phyloP scores from a whole-genome alignment of 1,140 invertebrate species.

The Anagrus nilaparvatae region DNA sequence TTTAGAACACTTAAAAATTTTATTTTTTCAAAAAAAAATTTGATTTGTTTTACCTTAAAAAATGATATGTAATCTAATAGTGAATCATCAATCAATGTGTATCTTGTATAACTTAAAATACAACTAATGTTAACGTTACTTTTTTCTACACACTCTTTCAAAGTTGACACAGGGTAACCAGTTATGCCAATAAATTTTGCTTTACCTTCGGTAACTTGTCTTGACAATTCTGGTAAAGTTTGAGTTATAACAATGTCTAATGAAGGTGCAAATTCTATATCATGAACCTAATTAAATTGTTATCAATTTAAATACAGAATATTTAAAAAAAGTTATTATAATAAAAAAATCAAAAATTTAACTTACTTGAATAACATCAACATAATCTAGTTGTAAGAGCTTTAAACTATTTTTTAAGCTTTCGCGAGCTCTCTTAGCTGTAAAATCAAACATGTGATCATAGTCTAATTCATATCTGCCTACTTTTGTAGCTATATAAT shows the following conservation, averaged over 20 bases:
- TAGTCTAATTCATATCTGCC: slow-evolving; percentile 69
- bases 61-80: slow-evolving; percentile 62
- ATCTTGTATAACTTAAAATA: slow-evolving; percentile 69
- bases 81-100: slow-evolving; percentile 68
- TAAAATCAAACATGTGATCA: slow-evolving; percentile 80
- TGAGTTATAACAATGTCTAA: slow-evolving; percentile 71
- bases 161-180: slow-evolving; percentile 69
- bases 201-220: slow-evolving; percentile 64
- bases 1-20: neutral
- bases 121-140: slow-evolving; percentile 58
- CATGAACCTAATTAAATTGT: slow-evolving; percentile 64
- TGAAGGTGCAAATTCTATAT: slow-evolving; percentile 78
- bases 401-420: slow-evolving; percentile 72
- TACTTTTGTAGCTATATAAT: slow-evolving; percentile 89
- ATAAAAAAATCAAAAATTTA: neutral
- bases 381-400: slow-evolving; percentile 65
- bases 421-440: slow-evolving; percentile 56
- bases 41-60: slow-evolving; percentile 53
- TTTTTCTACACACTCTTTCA: slow-evolving; percentile 63
- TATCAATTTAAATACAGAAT: neutral
- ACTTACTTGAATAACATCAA: slow-evolving; percentile 79
- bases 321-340: neutral
- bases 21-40: slow-evolving; percentile 17
- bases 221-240: slow-evolving; percentile 71
- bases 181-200: slow-evolving; percentile 77